These are phyloP conservation scores for Hyles euphorbiae DNA, from an alignment of 1,140 invertebrate species.

Conservation along the genomic window DNA sequence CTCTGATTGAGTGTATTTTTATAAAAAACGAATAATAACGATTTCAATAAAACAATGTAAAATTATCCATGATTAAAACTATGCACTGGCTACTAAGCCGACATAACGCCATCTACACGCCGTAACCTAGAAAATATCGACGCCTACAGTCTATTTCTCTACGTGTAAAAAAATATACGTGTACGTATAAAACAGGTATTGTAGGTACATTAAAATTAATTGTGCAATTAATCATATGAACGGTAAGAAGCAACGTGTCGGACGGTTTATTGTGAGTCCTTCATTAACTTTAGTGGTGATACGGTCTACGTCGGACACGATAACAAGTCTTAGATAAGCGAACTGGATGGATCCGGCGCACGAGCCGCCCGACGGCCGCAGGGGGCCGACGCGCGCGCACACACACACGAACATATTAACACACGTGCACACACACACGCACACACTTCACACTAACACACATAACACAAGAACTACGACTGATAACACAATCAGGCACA, in stretches of 20 bases:
- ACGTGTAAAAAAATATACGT: too few species aligned
- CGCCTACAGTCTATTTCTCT: too few species aligned
- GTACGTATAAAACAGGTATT: too few species aligned
- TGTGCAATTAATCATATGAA: background rate
- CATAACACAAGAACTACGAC: conserved; percentile 19
- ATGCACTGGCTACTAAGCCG: too few species aligned
- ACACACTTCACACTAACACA: conserved; percentile 20
- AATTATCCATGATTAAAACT: too few species aligned
- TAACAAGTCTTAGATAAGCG: conserved; percentile 46
- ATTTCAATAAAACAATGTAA: too few species aligned
- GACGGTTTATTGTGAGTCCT: conserved; percentile 21
- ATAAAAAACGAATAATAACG: too few species aligned
- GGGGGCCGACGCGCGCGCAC: conserved; percentile 47
- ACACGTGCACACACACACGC: conserved; percentile 18
- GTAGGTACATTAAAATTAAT: background rate
- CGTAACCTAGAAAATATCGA: too few species aligned
- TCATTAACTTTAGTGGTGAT: conserved; percentile 26
- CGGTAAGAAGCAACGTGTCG: conserved; percentile 10
- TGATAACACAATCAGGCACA: conserved; percentile 47
- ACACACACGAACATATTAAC: conserved; percentile 11
- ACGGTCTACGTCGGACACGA: conserved; percentile 31
- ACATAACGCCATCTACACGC: too few species aligned
- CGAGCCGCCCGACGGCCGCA: conserved; percentile 45
- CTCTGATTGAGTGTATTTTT: too few species aligned
- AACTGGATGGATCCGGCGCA: conserved; percentile 49